These are phyloP conservation scores for Hypena proboscidalis DNA, from an alignment of 2,888 invertebrate species.

Conservation along the genomic window DNA sequence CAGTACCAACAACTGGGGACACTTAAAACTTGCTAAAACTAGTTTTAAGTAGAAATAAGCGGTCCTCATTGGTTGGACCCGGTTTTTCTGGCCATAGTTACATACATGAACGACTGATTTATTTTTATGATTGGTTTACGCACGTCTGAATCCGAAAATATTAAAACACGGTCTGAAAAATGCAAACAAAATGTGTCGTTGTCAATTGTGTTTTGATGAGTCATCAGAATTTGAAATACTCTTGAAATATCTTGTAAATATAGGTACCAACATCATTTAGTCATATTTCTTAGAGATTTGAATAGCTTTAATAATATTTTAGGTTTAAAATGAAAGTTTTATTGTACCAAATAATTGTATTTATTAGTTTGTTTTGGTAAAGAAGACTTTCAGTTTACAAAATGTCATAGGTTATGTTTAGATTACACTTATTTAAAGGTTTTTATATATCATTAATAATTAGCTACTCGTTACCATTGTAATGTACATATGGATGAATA, in stretches of 20 bases:
- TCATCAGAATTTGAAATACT: conserved; percentile 19
- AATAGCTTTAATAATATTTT: conserved; percentile 80
- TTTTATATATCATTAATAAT: conserved; percentile 60
- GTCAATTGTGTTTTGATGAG: conserved; percentile 27
- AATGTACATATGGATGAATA: conserved; percentile 63
- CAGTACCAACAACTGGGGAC: conserved; percentile 50
- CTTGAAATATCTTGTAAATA: conserved; percentile 53
- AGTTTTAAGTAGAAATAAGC: conserved; percentile 32
- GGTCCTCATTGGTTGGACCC: conserved; percentile 49
- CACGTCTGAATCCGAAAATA: conserved; percentile 53
- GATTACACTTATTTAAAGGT: conserved; percentile 69
- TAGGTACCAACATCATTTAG: conserved; percentile 68
- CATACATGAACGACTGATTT: conserved; percentile 57
- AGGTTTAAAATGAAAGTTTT: conserved; percentile 68
- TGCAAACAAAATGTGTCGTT: conserved; percentile 23
- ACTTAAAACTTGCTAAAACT: conserved; percentile 37
- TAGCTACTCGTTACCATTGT: conserved; percentile 75
- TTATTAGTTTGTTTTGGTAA: conserved; percentile 78
- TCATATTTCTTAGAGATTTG: conserved; percentile 73
- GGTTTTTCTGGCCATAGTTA: conserved; percentile 66
- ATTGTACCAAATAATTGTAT: conserved; percentile 83
- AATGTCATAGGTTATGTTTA: conserved; percentile 73
- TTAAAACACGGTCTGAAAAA: conserved; percentile 17
- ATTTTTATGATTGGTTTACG: conserved; percentile 45
- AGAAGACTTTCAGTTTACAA: conserved; percentile 74